Percentiles rank a stretch among this genome's conserved stretches.
phyloP scores from a whole-genome alignment of 2,797 vertebrate species.

The Sebastolobus altivelis region DNA sequence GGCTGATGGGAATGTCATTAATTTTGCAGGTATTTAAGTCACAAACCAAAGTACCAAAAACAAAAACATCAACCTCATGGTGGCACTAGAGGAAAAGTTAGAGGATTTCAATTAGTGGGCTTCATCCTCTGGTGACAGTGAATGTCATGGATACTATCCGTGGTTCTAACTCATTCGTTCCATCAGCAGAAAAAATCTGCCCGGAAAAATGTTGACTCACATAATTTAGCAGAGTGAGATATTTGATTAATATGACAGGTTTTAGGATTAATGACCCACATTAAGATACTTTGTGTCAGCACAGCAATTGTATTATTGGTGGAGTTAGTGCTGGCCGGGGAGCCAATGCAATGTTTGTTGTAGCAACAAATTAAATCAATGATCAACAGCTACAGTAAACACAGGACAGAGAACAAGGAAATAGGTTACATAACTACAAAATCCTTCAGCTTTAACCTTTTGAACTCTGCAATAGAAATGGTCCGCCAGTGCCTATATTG shows the following conservation, averaged over 20 bases:
- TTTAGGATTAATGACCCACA: slow-evolving; percentile 47
- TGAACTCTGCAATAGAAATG: background rate
- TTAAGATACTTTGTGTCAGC: slow-evolving; percentile 28
- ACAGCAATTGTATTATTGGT: slow-evolving; percentile 40
- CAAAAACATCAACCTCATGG: background rate
- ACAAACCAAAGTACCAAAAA: too few species aligned
- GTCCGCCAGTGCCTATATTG: too few species aligned
- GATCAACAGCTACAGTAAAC: slow-evolving; percentile 15
- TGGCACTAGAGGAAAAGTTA: too few species aligned
- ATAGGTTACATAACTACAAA: slow-evolving; percentile 9
- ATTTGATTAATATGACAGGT: slow-evolving; percentile 49
- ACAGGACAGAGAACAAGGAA: slow-evolving; percentile 22
- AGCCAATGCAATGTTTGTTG: slow-evolving; percentile 38
- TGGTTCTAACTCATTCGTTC: background rate
- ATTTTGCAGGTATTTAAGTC: background rate
- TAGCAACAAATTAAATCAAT: slow-evolving; percentile 56
- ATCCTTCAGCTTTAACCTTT: background rate
- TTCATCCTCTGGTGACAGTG: too few species aligned
- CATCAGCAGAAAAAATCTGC: background rate
- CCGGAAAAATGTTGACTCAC: background rate
- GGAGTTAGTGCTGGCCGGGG: slow-evolving; percentile 20
- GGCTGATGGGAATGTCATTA: too few species aligned
- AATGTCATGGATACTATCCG: background rate
- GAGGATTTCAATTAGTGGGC: background rate
- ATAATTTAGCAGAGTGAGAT: slow-evolving; percentile 20